A percentile compares a stretch with the other conserved stretches of the same genome.
Conservation (phyloP, 2,888 invertebrate genomes). For the Willowsia nigromaculata region DNA sequence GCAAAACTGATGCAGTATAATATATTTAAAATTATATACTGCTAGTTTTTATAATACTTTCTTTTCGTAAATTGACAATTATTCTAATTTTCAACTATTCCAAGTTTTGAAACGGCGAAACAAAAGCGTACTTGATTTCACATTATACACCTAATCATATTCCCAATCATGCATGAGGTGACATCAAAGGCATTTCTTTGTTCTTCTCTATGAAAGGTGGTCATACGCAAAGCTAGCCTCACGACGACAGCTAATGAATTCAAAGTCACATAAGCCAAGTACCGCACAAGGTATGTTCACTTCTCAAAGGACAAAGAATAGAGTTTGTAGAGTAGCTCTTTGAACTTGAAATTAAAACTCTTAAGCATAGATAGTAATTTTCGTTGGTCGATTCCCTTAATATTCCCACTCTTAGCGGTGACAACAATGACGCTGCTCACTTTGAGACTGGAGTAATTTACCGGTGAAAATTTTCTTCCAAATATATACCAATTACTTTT, state of each 20-base stretch:
- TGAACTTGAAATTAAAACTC: background rate
- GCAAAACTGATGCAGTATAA: no score
- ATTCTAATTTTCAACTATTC: no score
- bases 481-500: background rate
- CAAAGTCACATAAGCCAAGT: constrained; percentile 3
- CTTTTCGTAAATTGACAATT: no score
- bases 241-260: constrained; percentile 60
- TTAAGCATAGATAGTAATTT: background rate
- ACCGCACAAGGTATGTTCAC: no score
- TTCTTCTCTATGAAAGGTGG: no score
- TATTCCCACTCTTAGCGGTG: background rate
- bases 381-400: background rate
- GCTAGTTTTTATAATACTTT: no score
- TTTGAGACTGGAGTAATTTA: background rate
- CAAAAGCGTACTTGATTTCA: background rate
- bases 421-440: background rate
- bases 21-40: no score
- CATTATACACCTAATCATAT: constrained; percentile 23
- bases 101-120: background rate
- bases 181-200: constrained; percentile 65
- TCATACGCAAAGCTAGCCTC: no score
- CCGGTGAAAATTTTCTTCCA: background rate
- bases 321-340: no score
- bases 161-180: constrained; percentile 53
- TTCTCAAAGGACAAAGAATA: no score